Percentiles rank a stretch among this genome's conserved stretches.
Conservation (phyloP, 1,140 invertebrate genomes). For the Caenorhabditis brenneri region DNA sequence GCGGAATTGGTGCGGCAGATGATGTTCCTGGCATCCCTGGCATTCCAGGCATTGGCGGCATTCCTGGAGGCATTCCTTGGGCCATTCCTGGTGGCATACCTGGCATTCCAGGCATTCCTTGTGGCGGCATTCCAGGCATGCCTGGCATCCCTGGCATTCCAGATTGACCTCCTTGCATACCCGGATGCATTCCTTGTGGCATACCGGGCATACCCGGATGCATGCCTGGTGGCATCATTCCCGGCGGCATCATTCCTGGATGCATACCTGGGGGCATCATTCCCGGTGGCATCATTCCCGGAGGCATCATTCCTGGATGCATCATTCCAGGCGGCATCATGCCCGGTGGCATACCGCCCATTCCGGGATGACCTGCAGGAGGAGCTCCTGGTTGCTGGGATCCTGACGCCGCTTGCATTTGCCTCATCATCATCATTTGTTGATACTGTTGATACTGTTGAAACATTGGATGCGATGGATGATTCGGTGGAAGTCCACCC, state of each 20-base stretch:
- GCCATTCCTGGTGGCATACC: no score
- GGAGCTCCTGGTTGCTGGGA: background rate
- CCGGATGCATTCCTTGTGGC: background rate
- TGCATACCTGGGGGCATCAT: background rate
- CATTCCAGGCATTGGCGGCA: no score
- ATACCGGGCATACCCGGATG: background rate
- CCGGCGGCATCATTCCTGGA: background rate
- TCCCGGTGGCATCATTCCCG: background rate
- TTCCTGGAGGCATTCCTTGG: no score
- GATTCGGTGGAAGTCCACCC: background rate
- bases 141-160: background rate
- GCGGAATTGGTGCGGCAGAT: background rate
- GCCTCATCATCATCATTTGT: conserved; percentile 17
- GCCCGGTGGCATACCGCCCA: background rate
- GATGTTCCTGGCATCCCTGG: background rate
- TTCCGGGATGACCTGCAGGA: background rate
- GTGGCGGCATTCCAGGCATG: no score
- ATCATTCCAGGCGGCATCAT: background rate
- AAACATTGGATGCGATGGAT: background rate
- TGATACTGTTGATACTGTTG: no score
- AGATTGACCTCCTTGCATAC: no score
- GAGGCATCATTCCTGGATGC: conserved; percentile 3
- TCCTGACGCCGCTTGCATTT: background rate
- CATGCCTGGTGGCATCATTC: background rate
- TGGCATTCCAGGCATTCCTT: no score